Percentiles rank a stretch among this genome's conserved stretches.
phyloP scores from a whole-genome alignment of 2,113 vertebrate species.

The Mohoua ochrocephala region DNA sequence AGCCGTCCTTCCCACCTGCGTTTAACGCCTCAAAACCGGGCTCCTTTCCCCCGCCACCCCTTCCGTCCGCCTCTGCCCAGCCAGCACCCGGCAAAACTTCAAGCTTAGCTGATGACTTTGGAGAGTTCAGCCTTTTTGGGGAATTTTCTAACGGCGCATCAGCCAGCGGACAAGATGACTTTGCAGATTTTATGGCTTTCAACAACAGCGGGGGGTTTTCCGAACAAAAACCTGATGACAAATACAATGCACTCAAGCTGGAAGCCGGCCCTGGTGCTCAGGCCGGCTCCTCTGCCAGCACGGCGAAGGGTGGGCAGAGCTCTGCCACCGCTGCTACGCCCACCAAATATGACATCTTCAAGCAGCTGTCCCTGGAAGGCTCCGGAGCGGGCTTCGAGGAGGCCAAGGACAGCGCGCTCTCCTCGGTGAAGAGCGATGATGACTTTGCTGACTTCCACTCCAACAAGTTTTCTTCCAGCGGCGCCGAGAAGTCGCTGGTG shows the following conservation, averaged over 20 bases:
- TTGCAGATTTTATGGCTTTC: slow-evolving; percentile 97
- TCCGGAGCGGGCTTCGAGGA: slow-evolving; percentile 77
- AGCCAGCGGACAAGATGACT: slow-evolving; percentile 83
- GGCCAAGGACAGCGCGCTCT: slow-evolving; percentile 78
- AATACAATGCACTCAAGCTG: slow-evolving; percentile 57
- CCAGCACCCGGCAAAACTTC: slow-evolving; percentile 67
- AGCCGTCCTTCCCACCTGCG: slow-evolving; percentile 54
- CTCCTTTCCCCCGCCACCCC: slow-evolving; percentile 39
- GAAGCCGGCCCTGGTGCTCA: slow-evolving; percentile 47
- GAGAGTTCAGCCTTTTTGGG: slow-evolving; percentile 91
- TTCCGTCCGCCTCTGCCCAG: slow-evolving; percentile 30
- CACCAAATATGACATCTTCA: slow-evolving; percentile 90
- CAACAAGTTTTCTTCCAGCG: slow-evolving; percentile 84
- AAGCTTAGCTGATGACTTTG: slow-evolving; percentile 84
- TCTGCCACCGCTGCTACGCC: background rate
- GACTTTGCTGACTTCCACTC: slow-evolving; percentile 95
- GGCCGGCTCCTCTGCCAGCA: slow-evolving; percentile 11
- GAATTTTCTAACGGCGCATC: slow-evolving; percentile 74
- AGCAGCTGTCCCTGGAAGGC: slow-evolving; percentile 87
- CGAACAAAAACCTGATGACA: slow-evolving; percentile 64
- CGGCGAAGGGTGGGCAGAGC: slow-evolving; percentile 61
- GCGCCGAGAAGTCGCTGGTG: slow-evolving; percentile 84
- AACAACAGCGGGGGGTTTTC: slow-evolving; percentile 77
- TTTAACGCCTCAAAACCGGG: slow-evolving; percentile 53
- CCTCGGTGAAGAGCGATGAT: slow-evolving; percentile 80